phyloP scores from a whole-genome alignment of 2,113 vertebrate species.

The Pangasianodon hypophthalmus region DNA sequence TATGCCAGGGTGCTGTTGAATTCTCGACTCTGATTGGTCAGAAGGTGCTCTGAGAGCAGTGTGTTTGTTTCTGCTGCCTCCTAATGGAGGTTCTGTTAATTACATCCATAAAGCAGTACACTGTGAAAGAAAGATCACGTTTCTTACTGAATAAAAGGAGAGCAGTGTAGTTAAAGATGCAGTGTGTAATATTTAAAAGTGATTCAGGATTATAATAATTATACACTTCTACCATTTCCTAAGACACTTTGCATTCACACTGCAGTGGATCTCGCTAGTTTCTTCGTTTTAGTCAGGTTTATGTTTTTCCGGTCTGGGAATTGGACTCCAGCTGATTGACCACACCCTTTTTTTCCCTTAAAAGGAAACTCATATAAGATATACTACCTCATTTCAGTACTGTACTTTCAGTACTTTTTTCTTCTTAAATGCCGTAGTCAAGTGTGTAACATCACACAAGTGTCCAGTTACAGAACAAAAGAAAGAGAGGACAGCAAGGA shows the following conservation, averaged over 20 bases:
- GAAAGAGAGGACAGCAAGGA: not conserved
- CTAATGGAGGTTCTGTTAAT: slow-evolving; percentile 21
- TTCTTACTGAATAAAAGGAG: not conserved
- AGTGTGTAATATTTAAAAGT: not conserved
- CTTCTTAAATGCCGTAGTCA: not conserved
- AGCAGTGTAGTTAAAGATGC: not conserved
- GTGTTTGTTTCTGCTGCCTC: slow-evolving; percentile 30
- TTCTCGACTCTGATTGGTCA: not conserved
- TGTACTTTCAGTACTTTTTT: not conserved
- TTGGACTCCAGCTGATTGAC: not conserved
- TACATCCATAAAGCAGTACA: not conserved
- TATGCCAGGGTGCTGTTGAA: not conserved
- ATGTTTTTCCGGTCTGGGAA: not conserved
- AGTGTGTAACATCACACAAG: not conserved
- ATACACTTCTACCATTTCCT: not conserved
- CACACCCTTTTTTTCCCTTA: not conserved
- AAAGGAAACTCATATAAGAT: not conserved
- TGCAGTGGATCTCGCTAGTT: not conserved
- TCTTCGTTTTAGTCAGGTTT: not conserved
- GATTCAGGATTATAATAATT: not conserved
- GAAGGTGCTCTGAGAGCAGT: not conserved
- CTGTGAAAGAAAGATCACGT: not conserved
- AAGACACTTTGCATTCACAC: not conserved
- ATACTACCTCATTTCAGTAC: not conserved
- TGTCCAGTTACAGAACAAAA: not conserved